These are phyloP conservation scores for Campoletis raptor DNA, from an alignment of 2,888 invertebrate genomes.

Conservation along the genomic window DNA sequence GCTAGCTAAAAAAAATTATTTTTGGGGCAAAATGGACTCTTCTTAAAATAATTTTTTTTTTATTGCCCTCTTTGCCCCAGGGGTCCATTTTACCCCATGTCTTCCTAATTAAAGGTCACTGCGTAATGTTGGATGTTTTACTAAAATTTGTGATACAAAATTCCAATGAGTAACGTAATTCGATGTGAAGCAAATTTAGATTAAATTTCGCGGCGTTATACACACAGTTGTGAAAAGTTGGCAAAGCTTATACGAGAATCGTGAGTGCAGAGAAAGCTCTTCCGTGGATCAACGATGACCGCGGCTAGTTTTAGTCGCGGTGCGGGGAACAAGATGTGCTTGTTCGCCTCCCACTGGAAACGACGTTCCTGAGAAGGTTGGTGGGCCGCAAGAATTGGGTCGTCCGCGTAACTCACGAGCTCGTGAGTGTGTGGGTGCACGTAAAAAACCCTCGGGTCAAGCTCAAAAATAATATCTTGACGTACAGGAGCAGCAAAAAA, in stretches of 20 bases:
- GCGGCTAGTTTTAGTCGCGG: conserved; percentile 22
- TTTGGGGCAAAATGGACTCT: too few relatives aligned
- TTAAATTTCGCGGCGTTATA: neutral
- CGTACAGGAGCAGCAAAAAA: conserved; percentile 2
- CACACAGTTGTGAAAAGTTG: conserved; percentile 9
- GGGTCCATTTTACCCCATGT: too few relatives aligned
- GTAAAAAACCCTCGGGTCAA: conserved; percentile 43
- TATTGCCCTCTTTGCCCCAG: too few relatives aligned
- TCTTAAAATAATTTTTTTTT: too few relatives aligned
- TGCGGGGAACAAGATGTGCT: neutral
- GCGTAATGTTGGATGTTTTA: conserved; percentile 9
- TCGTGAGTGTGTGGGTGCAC: conserved; percentile 10
- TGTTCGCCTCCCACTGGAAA: conserved; percentile 29
- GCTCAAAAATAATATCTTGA: conserved; percentile 61
- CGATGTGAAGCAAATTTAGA: conserved; percentile 43
- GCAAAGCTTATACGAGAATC: neutral
- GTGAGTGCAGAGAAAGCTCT: conserved; percentile 36
- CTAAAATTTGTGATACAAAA: neutral
- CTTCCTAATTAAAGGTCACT: conserved; percentile 45
- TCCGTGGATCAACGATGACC: conserved; percentile 24
- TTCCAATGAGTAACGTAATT: conserved; percentile 35
- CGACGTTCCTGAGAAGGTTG: conserved; percentile 65
- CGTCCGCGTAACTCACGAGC: conserved; percentile 54
- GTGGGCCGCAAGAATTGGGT: conserved; percentile 61
- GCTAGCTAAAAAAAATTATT: too few relatives aligned